Percentiles rank a stretch among this genome's conserved stretches.
Conservation (phyloP, 2,797 vertebrate species). For the Peromyscus nudipes region DNA sequence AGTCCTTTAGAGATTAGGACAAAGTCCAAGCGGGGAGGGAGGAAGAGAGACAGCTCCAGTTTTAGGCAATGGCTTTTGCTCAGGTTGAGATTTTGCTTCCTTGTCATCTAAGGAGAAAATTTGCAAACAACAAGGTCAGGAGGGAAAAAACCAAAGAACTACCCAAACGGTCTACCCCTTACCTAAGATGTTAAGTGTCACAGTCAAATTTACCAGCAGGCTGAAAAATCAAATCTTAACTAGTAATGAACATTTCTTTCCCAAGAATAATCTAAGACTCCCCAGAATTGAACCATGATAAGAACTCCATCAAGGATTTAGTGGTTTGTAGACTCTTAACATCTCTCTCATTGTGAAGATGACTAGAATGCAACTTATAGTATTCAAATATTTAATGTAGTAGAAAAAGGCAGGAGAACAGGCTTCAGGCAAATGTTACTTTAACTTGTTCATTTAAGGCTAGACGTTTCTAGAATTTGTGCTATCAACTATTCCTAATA, state of each 20-base stretch:
- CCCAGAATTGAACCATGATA: conserved; percentile 4
- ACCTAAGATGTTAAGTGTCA: background rate
- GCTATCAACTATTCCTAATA: background rate
- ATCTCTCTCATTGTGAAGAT: background rate
- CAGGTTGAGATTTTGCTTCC: background rate
- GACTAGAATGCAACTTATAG: background rate
- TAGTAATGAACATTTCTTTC: conserved; percentile 2
- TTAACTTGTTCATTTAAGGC: conserved; percentile 5
- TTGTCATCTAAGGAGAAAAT: conserved; percentile 1
- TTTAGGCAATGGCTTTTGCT: background rate
- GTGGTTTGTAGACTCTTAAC: background rate
- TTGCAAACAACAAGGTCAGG: background rate
- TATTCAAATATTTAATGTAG: conserved; percentile 35
- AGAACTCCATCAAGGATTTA: background rate
- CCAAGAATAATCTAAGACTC: background rate
- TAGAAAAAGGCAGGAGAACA: background rate
- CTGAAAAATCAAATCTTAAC: background rate
- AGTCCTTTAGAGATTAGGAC: background rate
- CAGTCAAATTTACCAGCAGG: background rate
- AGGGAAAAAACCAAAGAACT: background rate
- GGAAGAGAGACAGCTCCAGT: background rate
- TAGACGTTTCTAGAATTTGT: conserved; percentile 30
- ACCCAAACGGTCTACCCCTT: background rate
- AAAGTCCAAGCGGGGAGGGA: background rate
- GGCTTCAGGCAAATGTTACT: background rate